Percentiles rank a stretch among this genome's conserved stretches.
phyloP scores from a whole-genome alignment of 2,797 vertebrate genomes.

The Pangasius sanitwongsei region DNA sequence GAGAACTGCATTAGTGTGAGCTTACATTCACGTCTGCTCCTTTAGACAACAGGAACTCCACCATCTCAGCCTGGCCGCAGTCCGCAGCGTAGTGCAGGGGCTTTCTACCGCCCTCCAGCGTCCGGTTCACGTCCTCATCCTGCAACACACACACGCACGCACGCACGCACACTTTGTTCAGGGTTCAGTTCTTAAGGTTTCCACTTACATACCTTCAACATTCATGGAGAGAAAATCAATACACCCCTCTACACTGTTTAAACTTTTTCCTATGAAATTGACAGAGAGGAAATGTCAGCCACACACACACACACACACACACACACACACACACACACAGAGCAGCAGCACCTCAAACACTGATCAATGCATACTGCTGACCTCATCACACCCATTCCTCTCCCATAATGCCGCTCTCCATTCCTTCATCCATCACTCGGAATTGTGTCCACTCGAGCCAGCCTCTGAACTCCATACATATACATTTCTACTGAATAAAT shows the following conservation, averaged over 20 bases:
- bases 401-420: slow-evolving; percentile 59
- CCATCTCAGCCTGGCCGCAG: slow-evolving; percentile 85
- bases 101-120: slow-evolving; percentile 85
- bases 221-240: slow-evolving; percentile 2
- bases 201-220: not conserved
- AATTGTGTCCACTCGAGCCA: slow-evolving; percentile 57
- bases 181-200: not conserved
- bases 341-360: slow-evolving; percentile 1
- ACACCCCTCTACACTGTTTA: not conserved
- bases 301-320: not conserved
- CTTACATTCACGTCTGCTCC: slow-evolving; percentile 93
- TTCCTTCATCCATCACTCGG: slow-evolving; percentile 71
- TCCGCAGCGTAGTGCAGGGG: slow-evolving; percentile 94
- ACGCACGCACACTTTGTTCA: not conserved
- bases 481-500: slow-evolving; percentile 48
- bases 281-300: not conserved
- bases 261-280: slow-evolving; percentile 10
- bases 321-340: not conserved
- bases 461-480: slow-evolving; percentile 67
- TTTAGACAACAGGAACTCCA: slow-evolving; percentile 89
- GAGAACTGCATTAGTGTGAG: not conserved
- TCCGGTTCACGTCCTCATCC: slow-evolving; percentile 90
- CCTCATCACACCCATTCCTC: slow-evolving; percentile 55
- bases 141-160: slow-evolving; percentile 60
- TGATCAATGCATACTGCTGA: slow-evolving; percentile 49